Base-by-base conservation (phyloP, 1,140 invertebrate genomes). In the Orchestia grillus region DNA sequence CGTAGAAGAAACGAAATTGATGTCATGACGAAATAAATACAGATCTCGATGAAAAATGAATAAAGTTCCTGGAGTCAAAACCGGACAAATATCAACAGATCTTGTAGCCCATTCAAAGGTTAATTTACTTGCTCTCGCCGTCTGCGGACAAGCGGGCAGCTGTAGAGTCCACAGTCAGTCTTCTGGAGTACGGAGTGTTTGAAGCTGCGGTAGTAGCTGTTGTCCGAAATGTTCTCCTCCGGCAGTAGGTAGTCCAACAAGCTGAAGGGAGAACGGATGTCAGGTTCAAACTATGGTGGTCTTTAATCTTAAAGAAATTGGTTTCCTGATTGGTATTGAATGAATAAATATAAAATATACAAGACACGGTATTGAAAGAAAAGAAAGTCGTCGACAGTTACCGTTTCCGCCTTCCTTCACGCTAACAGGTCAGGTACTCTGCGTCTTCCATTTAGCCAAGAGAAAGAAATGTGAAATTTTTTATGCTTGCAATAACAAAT, bases 171-270 rank as follows among this genome's bases (percentile, higher is more conserved):
- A 40, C 92, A 94, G 44, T 94, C 44, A 4, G 92, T 94, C 92
- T 94, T 94, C 44, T 94, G 92, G 8, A 94, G 92, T 44, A 94
- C 44, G 19, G 92, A 94, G 44, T 94, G 92, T n/a, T 94, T 94
- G 92, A 94, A 94, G 92, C 43, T 94, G 92, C 92, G 92, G 44
- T 94, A 94, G 92, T 94, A 94, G 44, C 92, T 94, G 92, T 94
- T 94, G 44, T 47, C 92, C 44, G 92, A 42, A 36, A 94, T 94
- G 92, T 94, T 94, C 92, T 94, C 92, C 40, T 94, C 92, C 11
- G 92, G 92, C 44, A 94, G 44, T 6, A 94, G 43, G 92, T 94
- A 94, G 43, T 94, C 92, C 92, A 94, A 47, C 43, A 94, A 40
- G 92, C 92, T 94, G 92, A 0, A 94, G 40, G 0, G 47, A 28